Base-by-base conservation (phyloP, 2,888 invertebrate genomes). In the Epicampocera succincta region DNA sequence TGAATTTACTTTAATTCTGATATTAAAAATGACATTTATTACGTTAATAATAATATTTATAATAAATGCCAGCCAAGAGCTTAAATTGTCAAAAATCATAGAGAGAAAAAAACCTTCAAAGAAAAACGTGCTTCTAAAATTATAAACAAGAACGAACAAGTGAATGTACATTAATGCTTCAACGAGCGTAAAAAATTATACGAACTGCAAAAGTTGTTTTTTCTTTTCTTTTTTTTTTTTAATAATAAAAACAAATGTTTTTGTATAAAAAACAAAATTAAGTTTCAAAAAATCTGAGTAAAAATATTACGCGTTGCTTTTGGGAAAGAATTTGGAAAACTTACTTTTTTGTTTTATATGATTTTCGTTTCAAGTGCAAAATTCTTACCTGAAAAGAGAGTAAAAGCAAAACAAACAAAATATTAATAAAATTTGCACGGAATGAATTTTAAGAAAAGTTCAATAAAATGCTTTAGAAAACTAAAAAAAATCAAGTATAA, bases 11-110 rank as follows among this genome's bases (percentile, higher is more conserved):
- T 17, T 65, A 65, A 74, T 74, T 5, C 17, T 29, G 0, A 12
- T 17, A 72, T 75, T 76, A 44, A 61, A 76, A 33, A 12, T 68
- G 76, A 68, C 76, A 76, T 68, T 76, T 52, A 76, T 68, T 54
- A 68, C 38, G 68, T 33, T 54, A 76, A 69, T 52, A 54, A 25
- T 21, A 29, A 25, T n/a, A n/a, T 33, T 58, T 50, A 58, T 58
- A 50, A 58, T 13, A 46, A 17, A 17, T 48, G 40, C n/a, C 4
- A 25, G 48, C 46, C n/a, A 17, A 29, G n/a, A 68, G 75, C 58
- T 75, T 75, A 75, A 74, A 74, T 25, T 65, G 74, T 66, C 74
- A 66, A 74, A 54, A 65, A n/a, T 21, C 12, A 19, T 3, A 17
- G 58, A 71, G 8, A 50, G 1, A 40, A 52, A 54, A 66, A 71